Base-by-base conservation (phyloP, 1,140 invertebrate species). In the Brevipalpus yothersi region DNA sequence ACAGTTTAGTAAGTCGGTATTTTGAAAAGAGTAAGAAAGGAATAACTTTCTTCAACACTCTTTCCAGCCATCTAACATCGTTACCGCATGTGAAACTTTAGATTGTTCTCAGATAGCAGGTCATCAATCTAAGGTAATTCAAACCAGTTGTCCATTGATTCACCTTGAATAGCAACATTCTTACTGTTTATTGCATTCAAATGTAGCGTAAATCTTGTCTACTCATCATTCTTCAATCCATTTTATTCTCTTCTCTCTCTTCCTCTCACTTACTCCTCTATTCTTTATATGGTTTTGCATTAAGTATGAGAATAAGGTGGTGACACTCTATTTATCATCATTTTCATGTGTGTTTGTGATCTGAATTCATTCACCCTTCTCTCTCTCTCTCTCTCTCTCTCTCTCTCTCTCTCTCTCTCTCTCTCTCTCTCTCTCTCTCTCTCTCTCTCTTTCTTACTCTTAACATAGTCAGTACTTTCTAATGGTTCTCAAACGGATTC, bases 381-480 rank as follows among this genome's bases (percentile, higher is more conserved):
- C 53, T 56, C 49, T 53, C 51, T 53, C 51, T 53, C 17, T 17
- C 51, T 53, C 51, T 53, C 51, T 17, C 51, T 17, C 51, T 53
- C 51, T 17, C 51, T 53, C 51, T 53, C 17, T 17, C 17, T 31
- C 51, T 53, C 51, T 47, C 56, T 47, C 56, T 53, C 53, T 39
- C 57, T 49, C 59, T 61, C 45, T 60, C 55, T 61, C 62, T 61
- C 53, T 55, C 51, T 56, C 60, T 61, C 60, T 60, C 39, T 58
- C 60, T 61, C 57, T 57, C 58, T 63, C 56, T 41, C 45, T 11
- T 21, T 47, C 43, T 51, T 19, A 41, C 41, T 19, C 41, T 23
- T 39, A 41, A n/a, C 54, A 53, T 42, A 23, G 13, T 54, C 53
- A n/a, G 43, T 45, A 12, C n/a, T 17, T 45, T 17, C 12, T 17